phyloP scores from a whole-genome alignment of 30 jellyfish, hydroid and myxozoan genomes.

The Aurelia aurita complex sp. Pacific region DNA sequence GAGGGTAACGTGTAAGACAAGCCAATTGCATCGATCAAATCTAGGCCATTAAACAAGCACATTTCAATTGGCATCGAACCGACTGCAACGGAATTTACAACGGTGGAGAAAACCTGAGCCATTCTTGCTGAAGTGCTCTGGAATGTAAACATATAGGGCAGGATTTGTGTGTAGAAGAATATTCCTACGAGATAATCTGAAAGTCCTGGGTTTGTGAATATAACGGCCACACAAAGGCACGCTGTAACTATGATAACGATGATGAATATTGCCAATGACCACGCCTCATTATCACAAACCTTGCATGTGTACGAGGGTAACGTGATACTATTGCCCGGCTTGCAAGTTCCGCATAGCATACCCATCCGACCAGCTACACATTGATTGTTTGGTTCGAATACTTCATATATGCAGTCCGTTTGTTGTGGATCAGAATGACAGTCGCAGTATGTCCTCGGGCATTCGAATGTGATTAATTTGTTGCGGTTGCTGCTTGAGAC shows the following conservation, averaged over 20 bases:
- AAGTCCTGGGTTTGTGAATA: conserved; percentile 66
- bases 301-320: conserved; percentile 58
- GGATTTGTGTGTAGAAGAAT: conserved; percentile 69
- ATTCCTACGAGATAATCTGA: conserved; percentile 67
- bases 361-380: conserved; percentile 68
- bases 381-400: conserved; percentile 50
- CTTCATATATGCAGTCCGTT: too few relatives aligned
- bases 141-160: conserved; percentile 59
- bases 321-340: conserved; percentile 43
- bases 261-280: conserved; percentile 15
- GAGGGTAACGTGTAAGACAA: conserved; percentile 60
- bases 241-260: conserved; percentile 15
- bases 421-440: conserved; percentile 19
- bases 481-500: conserved; percentile 17
- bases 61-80: conserved; percentile 68
- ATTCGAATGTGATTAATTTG: conserved; percentile 33
- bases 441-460: conserved; percentile 57
- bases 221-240: conserved; percentile 32
- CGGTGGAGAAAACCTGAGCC: conserved; percentile 24
- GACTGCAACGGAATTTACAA: conserved; percentile 60
- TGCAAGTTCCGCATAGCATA: conserved; percentile 73
- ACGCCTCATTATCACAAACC: conserved; percentile 30
- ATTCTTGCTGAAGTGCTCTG: conserved; percentile 16
- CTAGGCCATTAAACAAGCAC: conserved; percentile 55
- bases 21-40: conserved; percentile 50